A percentile compares a stretch with the other conserved stretches of the same genome.
phyloP scores from a whole-genome alignment of 2,113 vertebrate species.

The Accipiter cooperii region DNA sequence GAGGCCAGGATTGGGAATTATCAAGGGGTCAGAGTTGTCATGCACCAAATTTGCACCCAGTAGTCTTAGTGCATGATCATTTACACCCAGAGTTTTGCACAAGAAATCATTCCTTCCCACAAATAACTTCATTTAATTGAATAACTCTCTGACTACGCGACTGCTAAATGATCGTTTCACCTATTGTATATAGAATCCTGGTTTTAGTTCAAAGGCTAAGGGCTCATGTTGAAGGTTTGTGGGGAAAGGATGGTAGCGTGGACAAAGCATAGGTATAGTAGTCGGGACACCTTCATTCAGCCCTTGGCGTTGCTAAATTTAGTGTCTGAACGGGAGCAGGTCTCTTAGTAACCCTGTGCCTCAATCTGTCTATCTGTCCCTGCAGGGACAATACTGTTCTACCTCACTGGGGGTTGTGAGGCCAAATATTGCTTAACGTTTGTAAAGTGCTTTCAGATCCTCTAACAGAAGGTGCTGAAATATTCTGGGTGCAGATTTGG shows the following conservation, averaged over 20 bases:
- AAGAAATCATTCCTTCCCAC: conserved; percentile 6
- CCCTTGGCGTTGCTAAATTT: conserved; percentile 14
- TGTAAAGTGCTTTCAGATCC: conserved; percentile 46
- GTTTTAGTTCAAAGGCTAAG: not conserved
- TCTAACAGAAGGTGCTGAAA: conserved; percentile 43
- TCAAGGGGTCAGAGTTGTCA: not conserved
- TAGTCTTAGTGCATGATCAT: conserved; percentile 1
- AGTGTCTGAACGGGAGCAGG: conserved; percentile 49
- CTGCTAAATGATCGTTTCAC: not conserved
- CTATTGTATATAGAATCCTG: not conserved
- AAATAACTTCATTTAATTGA: not conserved
- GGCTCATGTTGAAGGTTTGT: not conserved
- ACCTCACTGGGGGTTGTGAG: conserved; percentile 63
- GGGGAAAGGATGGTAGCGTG: not conserved
- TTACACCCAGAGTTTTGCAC: conserved; percentile 20
- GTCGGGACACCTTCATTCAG: not conserved
- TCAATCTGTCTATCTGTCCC: conserved; percentile 56
- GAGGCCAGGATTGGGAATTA: conserved; percentile 32
- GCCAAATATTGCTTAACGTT: conserved; percentile 21
- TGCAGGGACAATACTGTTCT: conserved; percentile 50
- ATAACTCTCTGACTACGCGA: not conserved
- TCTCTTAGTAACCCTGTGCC: conserved; percentile 67
- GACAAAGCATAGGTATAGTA: conserved; percentile 3
- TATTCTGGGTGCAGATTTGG: conserved; percentile 32
- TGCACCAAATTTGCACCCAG: not conserved